Evolutionary conservation across 2,888 invertebrate genomes (phyloP), one percentile per base, ranked within the genome.

Genomic region (Linyphia triangularis): DNA sequence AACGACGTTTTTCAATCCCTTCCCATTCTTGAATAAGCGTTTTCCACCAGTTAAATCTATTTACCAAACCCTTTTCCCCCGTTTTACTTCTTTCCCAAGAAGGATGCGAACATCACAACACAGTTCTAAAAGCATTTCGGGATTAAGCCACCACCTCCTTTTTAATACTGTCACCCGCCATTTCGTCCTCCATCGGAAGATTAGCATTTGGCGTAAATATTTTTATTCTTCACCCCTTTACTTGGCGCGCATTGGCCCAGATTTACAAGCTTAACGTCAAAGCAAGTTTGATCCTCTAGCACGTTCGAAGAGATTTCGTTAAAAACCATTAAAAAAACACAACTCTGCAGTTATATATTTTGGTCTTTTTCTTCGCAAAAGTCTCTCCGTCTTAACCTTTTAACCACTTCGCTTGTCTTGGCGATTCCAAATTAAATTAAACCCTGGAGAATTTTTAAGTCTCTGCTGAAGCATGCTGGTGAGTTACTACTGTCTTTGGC

Each of bases 211-310:
- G 33, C 43, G 75, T 59, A 67, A 51, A 67, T 51, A 75, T 77
- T 85, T 85, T 85, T 85, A 77, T 77, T 77, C 59, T 63, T 22
- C 10, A n/a, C 9, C 16, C 26, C 40, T 40, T 43, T 70, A 63
- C 30, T 72, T 72, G 22, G 40, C 26, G 0, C 19, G 77, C 69
- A 77, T 69, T 84, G 22, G 16, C 43, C 30, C 30, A 30, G 83
- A 75, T 83, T 85, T 77, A 77, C 37, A 67, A 59, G 84, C 67
- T 85, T 85, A 75, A 65, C 75, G 84, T 85, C 84, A 77, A 85
- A 75, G 57, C 75, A 51, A 37, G 65, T 59, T 77, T 69, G 67
- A 75, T 59, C 40, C 69, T 28, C 19, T 67, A 59, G 67, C 67
- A n/a, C 37, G 30, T 73, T 24, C 26, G 30, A 51, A n/a, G 30